Evolutionary conservation across 2,113 vertebrate species (phyloP).

Genomic region (Vicugna pacos): DNA sequence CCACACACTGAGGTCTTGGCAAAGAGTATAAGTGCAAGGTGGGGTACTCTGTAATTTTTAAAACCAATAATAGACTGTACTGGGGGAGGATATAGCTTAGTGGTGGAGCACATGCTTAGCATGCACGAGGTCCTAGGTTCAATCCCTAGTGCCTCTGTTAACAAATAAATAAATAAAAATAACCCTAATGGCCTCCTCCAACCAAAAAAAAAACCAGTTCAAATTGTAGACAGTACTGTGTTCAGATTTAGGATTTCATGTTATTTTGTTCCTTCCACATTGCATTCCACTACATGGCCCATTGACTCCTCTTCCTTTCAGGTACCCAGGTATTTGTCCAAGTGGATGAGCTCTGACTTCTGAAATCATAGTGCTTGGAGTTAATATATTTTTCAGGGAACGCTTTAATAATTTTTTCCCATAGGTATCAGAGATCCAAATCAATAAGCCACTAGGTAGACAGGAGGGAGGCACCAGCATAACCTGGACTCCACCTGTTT

Average conservation of each 20-base stretch:
- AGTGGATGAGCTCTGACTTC: neutral
- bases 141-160: too few relatives aligned
- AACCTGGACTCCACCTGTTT: neutral
- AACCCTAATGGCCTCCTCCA: too few relatives aligned
- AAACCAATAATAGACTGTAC: neutral
- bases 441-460: neutral
- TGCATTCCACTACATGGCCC: neutral
- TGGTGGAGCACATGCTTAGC: too few relatives aligned
- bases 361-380: neutral
- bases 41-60: conserved; percentile 63
- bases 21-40: conserved; percentile 61
- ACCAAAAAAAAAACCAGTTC: too few relatives aligned
- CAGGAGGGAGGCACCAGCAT: neutral
- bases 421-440: neutral
- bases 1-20: neutral
- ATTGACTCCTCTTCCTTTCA: conserved; percentile 15
- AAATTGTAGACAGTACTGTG: neutral
- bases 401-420: neutral
- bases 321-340: neutral
- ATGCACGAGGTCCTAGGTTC: too few relatives aligned
- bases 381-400: neutral
- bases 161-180: too few relatives aligned
- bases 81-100: too few relatives aligned
- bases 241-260: neutral
- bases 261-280: neutral